Evolutionary conservation across 2,113 vertebrate species (phyloP), one percentile per base, ranked within the genome.

Genomic region (Lota lota): DNA sequence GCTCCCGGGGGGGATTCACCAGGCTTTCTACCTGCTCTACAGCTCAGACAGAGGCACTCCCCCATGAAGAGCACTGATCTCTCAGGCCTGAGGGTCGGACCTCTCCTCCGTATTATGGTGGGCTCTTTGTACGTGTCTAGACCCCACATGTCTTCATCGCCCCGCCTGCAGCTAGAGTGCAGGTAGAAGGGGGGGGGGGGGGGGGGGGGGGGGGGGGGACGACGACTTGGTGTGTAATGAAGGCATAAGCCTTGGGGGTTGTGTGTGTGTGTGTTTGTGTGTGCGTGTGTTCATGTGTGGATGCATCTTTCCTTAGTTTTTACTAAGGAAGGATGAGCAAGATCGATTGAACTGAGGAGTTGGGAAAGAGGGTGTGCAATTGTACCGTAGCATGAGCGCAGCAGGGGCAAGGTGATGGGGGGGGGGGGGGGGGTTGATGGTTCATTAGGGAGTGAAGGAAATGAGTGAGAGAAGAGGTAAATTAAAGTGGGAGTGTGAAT

Each of bases 401-500:
- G 28, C 28, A 33, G 28, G 7, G 28, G 28, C 28, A 33, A 68
- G 61, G 51, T 58, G 66, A 59, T 51, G 50, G 53, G 16, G 22
- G 68, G 22, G 11, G 8, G 59, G 66, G 15, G 16, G 24, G 19
- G 19, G 11, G 58, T 5, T 11, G 28, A n/a, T 20, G 24, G 0
- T 54, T 64, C 56, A 1, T 67, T 50, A n/a, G 64, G 54, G 68
- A 21, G 60, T 72, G n/a, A 60, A 20, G 4, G 19, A 4, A 5
- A 40, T 4, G 18, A 50, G 21, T 10, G 63, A 64, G 7, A 51
- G 18, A 65, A 67, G 61, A 1, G 65, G 61, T 56, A 69, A 54
- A 74, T 62, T 56, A 22, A 71, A 63, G 53, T 22, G 62, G 58
- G 28, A n/a, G 61, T 36, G 51, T 1, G 20, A 18, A 20, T 18